Percentiles rank a stretch among this genome's conserved stretches.
phyloP scores from a whole-genome alignment of 2,888 invertebrate species.

The Catonia carolina region DNA sequence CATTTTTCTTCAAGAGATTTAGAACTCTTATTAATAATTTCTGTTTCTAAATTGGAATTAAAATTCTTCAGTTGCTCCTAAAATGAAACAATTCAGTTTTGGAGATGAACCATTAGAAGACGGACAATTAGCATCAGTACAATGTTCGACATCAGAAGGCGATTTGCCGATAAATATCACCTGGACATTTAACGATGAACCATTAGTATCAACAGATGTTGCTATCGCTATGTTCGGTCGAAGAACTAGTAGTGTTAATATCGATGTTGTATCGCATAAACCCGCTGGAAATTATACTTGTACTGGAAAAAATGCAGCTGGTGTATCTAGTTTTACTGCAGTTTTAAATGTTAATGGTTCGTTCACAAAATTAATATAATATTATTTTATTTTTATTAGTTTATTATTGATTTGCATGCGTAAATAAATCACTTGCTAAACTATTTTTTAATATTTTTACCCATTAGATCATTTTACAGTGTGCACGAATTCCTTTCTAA shows the following conservation, averaged over 20 bases:
- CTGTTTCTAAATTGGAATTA: too few species aligned
- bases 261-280: constrained; percentile 32
- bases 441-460: too few species aligned
- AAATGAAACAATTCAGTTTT: constrained; percentile 36
- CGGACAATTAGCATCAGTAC: constrained; percentile 40
- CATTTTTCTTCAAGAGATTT: too few species aligned
- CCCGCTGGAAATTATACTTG: constrained; percentile 43
- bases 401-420: too few species aligned
- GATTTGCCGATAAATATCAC: constrained; percentile 38
- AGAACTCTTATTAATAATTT: too few species aligned
- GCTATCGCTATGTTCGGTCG: constrained; percentile 39
- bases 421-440: too few species aligned
- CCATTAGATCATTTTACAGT: too few species aligned
- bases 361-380: too few species aligned
- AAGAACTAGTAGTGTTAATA: constrained; percentile 37
- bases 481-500: too few species aligned
- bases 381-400: too few species aligned
- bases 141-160: constrained; percentile 44
- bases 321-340: constrained; percentile 38
- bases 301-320: constrained; percentile 40
- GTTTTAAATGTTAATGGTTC: constrained; percentile 33
- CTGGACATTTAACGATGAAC: constrained; percentile 51
- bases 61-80: constrained; percentile 38
- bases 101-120: constrained; percentile 41
- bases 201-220: constrained; percentile 33